phyloP scores from a whole-genome alignment of 2,888 invertebrate species.

The Macroteleia sp. region DNA sequence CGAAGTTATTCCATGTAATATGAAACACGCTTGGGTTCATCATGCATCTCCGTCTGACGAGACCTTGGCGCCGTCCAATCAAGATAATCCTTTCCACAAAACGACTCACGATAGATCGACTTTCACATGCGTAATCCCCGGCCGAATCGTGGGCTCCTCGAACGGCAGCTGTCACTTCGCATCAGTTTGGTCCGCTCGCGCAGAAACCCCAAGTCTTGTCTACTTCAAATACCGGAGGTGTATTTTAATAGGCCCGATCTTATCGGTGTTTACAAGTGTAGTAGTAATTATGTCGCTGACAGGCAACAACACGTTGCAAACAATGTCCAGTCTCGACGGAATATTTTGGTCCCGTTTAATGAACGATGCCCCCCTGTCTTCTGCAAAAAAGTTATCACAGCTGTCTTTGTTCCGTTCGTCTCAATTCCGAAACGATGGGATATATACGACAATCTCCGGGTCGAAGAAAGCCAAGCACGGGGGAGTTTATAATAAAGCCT shows the following conservation, averaged over 20 bases:
- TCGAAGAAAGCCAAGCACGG: conserved; percentile 40
- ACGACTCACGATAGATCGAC: conserved; percentile 17
- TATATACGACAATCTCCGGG: conserved; percentile 4
- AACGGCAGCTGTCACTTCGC: conserved; percentile 54
- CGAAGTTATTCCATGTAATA: no score
- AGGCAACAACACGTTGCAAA: conserved; percentile 1
- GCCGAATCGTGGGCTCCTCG: conserved; percentile 17
- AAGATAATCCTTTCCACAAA: conserved; percentile 51
- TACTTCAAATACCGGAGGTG: conserved; percentile 32
- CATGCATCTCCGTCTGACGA: no score
- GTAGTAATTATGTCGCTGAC: conserved; percentile 38
- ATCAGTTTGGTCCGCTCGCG: conserved; percentile 9
- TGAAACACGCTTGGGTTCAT: no score
- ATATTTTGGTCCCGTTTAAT: no score
- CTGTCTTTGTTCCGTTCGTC: conserved; percentile 7
- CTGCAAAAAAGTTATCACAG: background rate
- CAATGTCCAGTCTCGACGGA: background rate
- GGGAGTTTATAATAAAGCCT: conserved; percentile 83
- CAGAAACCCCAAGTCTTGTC: conserved; percentile 41
- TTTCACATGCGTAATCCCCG: conserved; percentile 38
- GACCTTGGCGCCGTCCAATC: no score
- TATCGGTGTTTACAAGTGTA: conserved; percentile 36
- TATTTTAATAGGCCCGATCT: conserved; percentile 54
- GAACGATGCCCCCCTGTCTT: no score
- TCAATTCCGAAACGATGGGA: background rate